Evolutionary conservation across 2,113 vertebrate species (phyloP), one percentile per base, ranked within the genome.

Genomic region (Phrynocephalus versicolor): DNA sequence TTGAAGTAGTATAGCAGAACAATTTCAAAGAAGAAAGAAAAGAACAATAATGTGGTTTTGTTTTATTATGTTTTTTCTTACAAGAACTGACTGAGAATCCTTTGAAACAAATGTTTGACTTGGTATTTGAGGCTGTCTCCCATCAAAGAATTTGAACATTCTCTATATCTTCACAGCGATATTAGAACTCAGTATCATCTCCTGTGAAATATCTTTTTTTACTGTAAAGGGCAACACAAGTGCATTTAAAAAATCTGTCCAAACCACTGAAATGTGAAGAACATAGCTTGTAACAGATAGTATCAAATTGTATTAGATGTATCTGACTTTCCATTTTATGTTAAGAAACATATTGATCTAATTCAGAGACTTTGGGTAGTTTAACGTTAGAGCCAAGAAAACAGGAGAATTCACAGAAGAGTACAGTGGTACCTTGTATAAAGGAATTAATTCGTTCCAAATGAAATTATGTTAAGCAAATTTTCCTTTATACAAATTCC

Each of bases 1-100:
- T 58, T 41, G 37, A 27, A 51, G 9, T 6, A 12, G 69, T 19
- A 81, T 74, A 9, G 65, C 37, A 84, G 64, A 80, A 41, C 21
- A 33, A n/a, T 89, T 70, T 90, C 70, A 35, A 19, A 41, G 12
- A 30, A 76, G 9, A 18, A 87, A 80, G n/a, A 37, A 81, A 69
- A 27, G 0, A 67, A 21, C 62, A 83, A 41, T 1, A 57, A 78
- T 62, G 82, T 73, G 19, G 71, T 27, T 27, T n/a, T 67, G 27
- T 67, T 1, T 5, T 33, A 72, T 0, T n/a, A 15, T 3, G 25
- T 62, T 64, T 27, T 87, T 16, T 35, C n/a, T 72, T n/a, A 16
- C 55, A 80, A 15, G 69, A 30, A 16, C 1, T 41, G 18, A 0
- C 30, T 30, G 57, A 87, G 62, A 30, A 67, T 0, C 0, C 81